Percentiles rank a stretch among this genome's conserved stretches.
Conservation (phyloP, 1,140 invertebrate genomes). For the Triops longicaudatus region DNA sequence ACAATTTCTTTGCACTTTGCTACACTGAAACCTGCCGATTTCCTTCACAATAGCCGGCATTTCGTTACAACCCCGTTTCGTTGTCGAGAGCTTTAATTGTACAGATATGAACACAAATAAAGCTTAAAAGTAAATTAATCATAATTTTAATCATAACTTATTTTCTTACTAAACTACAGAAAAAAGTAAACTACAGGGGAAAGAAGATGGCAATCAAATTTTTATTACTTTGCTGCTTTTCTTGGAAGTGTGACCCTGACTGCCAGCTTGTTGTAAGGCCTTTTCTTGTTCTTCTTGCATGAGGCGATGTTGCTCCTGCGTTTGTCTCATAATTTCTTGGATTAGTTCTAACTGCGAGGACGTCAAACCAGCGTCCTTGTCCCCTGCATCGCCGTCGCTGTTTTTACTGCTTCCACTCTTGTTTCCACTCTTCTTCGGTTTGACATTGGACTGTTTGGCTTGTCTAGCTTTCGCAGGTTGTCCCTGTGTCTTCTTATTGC, state of each 20-base stretch:
- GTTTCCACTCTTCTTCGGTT: constrained; percentile 32
- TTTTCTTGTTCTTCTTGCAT: constrained; percentile 34
- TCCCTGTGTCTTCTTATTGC: not conserved
- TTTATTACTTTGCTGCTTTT: constrained; percentile 22
- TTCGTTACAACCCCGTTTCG: too few species aligned
- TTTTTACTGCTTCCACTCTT: constrained; percentile 32
- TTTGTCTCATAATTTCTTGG: constrained; percentile 68
- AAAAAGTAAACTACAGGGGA: too few species aligned
- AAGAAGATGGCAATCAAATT: too few species aligned
- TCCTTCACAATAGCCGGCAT: too few species aligned
- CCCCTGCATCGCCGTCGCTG: constrained; percentile 16
- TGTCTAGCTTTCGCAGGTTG: not conserved
- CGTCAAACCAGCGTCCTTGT: constrained; percentile 52
- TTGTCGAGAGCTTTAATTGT: too few species aligned
- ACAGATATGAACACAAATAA: too few species aligned
- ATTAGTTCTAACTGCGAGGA: constrained; percentile 65
- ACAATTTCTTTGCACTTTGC: too few species aligned
- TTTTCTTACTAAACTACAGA: too few species aligned
- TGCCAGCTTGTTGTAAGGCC: constrained; percentile 33
- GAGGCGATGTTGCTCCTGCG: constrained; percentile 40
- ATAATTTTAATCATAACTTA: too few species aligned
- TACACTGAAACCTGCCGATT: too few species aligned
- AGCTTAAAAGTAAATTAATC: too few species aligned
- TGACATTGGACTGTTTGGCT: constrained; percentile 25
- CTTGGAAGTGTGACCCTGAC: constrained; percentile 26